These are phyloP conservation scores for Axea sp. DNA, from an alignment of 2,888 invertebrate genomes.

Conservation along the genomic window DNA sequence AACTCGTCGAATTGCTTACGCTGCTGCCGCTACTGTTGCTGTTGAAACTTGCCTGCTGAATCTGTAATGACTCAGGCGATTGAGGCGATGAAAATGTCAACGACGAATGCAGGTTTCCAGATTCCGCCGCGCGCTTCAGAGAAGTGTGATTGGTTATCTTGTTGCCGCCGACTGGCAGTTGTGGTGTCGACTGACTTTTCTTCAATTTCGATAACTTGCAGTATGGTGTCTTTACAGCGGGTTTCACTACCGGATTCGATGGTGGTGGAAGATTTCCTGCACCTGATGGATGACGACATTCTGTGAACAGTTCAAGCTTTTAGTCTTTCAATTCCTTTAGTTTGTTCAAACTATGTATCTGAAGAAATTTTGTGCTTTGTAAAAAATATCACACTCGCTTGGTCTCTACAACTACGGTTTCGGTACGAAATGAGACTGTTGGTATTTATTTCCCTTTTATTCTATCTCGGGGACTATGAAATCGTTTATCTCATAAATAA, in stretches of 20 bases:
- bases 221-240: conserved; percentile 74
- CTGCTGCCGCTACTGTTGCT: conserved; percentile 2
- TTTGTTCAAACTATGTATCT: too few species aligned
- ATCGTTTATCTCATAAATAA: too few species aligned
- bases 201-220: conserved; percentile 77
- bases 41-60: conserved; percentile 64
- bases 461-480: too few species aligned
- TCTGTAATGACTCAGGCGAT: conserved; percentile 74
- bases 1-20: background rate
- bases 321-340: too few species aligned
- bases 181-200: conserved; percentile 69
- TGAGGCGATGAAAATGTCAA: conserved; percentile 70
- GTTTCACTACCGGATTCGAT: conserved; percentile 71
- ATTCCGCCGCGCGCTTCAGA: conserved; percentile 71
- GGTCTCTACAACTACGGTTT: too few species aligned
- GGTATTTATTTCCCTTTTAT: too few species aligned
- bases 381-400: too few species aligned
- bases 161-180: conserved; percentile 60
- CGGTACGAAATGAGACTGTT: too few species aligned
- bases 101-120: conserved; percentile 66
- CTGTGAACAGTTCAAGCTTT: conserved; percentile 62
- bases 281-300: conserved; percentile 77
- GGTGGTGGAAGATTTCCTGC: conserved; percentile 74
- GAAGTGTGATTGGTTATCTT: conserved; percentile 69
- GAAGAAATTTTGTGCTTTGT: too few species aligned